These are phyloP conservation scores for Arnoldichthys spilopterus DNA, from an alignment of 2,797 vertebrate genomes.

Conservation along the genomic window DNA sequence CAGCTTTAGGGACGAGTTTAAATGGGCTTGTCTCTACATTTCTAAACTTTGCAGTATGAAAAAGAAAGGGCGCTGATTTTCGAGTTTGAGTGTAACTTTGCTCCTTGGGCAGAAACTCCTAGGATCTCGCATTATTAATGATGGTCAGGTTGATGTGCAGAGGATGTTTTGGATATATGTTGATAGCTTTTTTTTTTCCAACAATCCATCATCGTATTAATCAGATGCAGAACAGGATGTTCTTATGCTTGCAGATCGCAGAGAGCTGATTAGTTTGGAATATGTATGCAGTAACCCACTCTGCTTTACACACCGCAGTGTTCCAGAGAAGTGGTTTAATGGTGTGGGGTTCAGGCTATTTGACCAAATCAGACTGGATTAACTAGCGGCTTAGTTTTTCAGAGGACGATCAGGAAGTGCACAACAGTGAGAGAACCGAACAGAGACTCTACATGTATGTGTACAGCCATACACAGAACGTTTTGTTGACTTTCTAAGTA, in stretches of 20 bases:
- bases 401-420: background rate
- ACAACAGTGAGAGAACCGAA: background rate
- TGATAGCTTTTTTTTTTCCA: background rate
- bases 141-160: background rate
- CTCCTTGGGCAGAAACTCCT: background rate
- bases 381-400: background rate
- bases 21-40: background rate
- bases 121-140: background rate
- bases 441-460: background rate
- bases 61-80: background rate
- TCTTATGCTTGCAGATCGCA: background rate
- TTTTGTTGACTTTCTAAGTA: no score
- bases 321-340: background rate
- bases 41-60: background rate
- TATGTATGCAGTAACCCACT: background rate
- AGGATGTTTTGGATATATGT: slow-evolving; percentile 4
- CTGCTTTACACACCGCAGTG: background rate
- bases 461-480: background rate
- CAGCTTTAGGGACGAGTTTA: background rate
- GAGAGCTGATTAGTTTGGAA: background rate
- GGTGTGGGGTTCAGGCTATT: background rate
- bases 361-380: background rate
- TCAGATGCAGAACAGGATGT: background rate
- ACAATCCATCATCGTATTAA: background rate
- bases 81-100: background rate